Evolutionary conservation across 1,140 invertebrate species (phyloP), one percentile per base, ranked within the genome.

Genomic region (Pseudomyrmex sp.): DNA sequence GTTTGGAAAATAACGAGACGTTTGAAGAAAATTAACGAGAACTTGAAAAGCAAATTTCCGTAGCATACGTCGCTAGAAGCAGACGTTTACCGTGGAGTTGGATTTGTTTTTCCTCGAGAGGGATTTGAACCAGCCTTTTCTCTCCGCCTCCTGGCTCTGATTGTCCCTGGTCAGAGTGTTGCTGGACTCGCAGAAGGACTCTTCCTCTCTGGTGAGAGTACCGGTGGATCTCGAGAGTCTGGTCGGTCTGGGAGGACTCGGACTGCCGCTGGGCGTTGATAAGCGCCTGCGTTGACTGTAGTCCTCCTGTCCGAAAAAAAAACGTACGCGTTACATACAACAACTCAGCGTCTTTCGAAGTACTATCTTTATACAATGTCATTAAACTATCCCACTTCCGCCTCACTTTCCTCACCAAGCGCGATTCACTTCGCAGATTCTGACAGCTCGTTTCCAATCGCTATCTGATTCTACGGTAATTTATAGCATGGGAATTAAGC

Each of bases 211-310:
- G 23, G 92, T 94, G 23, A 93, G 91, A 50, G 93, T 94, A 46
- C 93, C 93, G 18, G 93, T 93, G 13, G 93, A 94, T 87, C 87
- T 91, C 46, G 92, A 91, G 70, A 94, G 75, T 75, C 93, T 92
- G n/a, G 92, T 82, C 13, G 92, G 91, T 85, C 92, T 90, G 52
- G 95, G 94, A 7, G 95, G 95, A 69, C 95, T 96, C 2, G 96
- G 96, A 89, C 96, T 96, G 85, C 96, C 96, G 92, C 96, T 96
- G 46, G 97, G 96, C 13, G 96, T 97, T 66, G 96, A 96, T 82
- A 97, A 93, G 70, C 97, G 95, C 84, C 96, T 95, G 86, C 96
- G 95, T 91, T 96, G 96, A 86, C 95, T 95, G 86, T 96, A 96
- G 68, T 96, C 95, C 76, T 95, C 95, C 96, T 96, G 93, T 1